These are phyloP conservation scores for Forbesichthys agassizii DNA, from an alignment of 2,113 vertebrate species.

Conservation along the genomic window DNA sequence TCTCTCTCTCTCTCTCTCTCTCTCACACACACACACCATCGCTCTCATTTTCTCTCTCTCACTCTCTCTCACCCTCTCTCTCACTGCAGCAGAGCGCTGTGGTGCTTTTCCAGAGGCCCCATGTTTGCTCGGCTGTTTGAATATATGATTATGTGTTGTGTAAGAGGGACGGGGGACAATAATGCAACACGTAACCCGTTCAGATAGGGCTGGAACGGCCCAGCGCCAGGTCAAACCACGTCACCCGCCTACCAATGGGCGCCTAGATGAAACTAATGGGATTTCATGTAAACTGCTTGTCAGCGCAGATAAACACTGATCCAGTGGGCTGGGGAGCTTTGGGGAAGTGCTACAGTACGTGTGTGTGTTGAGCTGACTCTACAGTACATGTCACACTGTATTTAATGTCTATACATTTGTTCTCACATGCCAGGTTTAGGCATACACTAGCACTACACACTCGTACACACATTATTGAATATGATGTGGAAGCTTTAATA, in stretches of 20 bases:
- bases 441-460: conserved; percentile 31
- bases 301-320: conserved; percentile 74
- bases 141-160: conserved; percentile 26
- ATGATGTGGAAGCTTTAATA: conserved; percentile 75
- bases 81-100: conserved; percentile 1
- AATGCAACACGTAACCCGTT: conserved; percentile 36
- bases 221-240: conserved; percentile 53
- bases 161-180: conserved; percentile 10
- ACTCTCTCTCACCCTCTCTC: conserved; percentile 22
- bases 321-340: conserved; percentile 45
- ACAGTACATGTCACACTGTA: conserved; percentile 13
- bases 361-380: conserved; percentile 2
- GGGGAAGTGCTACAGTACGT: conserved; percentile 33
- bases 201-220: conserved; percentile 54
- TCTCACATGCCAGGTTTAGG: conserved; percentile 32
- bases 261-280: conserved; percentile 70
- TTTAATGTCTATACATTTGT: conserved; percentile 49
- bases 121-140: background rate
- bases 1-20: too few species aligned
- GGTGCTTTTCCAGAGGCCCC: conserved; percentile 4
- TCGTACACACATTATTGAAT: conserved; percentile 45
- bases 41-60: background rate
- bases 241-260: conserved; percentile 57
- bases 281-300: conserved; percentile 77
- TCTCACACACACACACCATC: background rate